Evolutionary conservation across 2,797 vertebrate species (phyloP).

Genomic region (Gouania willdenowi): DNA sequence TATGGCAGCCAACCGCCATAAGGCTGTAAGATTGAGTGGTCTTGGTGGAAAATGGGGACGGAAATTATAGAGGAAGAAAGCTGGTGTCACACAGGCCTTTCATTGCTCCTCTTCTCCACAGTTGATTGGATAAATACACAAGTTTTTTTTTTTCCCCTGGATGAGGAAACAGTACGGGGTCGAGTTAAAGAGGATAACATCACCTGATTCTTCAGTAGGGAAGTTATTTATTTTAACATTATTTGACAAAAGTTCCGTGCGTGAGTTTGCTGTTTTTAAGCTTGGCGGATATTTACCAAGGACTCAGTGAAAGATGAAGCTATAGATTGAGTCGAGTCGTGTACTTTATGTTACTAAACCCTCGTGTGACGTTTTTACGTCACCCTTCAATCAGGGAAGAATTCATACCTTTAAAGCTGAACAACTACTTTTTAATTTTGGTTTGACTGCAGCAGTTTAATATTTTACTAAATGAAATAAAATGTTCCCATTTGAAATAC

Average conservation of each 20-base stretch:
- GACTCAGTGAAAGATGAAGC: too few species aligned
- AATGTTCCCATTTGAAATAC: too few species aligned
- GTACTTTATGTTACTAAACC: too few species aligned
- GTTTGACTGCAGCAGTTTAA: too few species aligned
- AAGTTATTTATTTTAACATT: conserved; percentile 5
- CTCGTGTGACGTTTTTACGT: too few species aligned
- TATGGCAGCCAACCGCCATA: conserved; percentile 70
- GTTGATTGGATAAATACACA: conserved; percentile 63
- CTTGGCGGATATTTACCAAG: too few species aligned
- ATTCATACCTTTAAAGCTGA: too few species aligned
- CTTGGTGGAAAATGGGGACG: conserved; percentile 66
- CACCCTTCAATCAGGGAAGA: too few species aligned
- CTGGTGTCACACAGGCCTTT: conserved; percentile 69
- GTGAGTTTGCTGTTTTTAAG: not conserved
- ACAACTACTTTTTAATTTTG: too few species aligned
- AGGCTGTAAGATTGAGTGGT: conserved; percentile 70
- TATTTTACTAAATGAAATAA: too few species aligned
- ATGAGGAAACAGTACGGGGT: conserved; percentile 23
- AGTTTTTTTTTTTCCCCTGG: conserved; percentile 15
- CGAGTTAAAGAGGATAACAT: conserved; percentile 29
- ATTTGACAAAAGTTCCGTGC: not conserved
- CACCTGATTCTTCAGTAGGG: conserved; percentile 36
- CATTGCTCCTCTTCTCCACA: conserved; percentile 54
- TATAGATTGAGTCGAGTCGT: too few species aligned
- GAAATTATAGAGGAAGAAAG: conserved; percentile 70